These are phyloP conservation scores for Sturnus vulgaris DNA, from an alignment of 2,113 vertebrate species.

Conservation along the genomic window DNA sequence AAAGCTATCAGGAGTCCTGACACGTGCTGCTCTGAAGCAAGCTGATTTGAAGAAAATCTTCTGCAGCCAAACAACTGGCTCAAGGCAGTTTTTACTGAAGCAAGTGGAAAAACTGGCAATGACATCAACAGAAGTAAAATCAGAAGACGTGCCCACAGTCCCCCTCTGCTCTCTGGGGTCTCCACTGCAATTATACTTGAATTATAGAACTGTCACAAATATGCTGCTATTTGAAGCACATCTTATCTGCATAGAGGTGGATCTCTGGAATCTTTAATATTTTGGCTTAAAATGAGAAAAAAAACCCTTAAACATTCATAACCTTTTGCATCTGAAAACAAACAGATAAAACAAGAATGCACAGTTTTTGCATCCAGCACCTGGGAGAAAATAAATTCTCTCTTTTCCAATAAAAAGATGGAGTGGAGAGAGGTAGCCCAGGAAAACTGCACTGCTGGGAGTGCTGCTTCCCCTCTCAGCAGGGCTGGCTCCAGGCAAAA, in stretches of 20 bases:
- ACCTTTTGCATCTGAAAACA: neutral
- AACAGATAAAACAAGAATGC: neutral
- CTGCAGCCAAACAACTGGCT: neutral
- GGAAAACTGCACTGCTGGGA: neutral
- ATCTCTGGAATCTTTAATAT: neutral
- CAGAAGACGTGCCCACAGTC: neutral
- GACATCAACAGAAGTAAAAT: neutral
- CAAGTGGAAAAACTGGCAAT: neutral
- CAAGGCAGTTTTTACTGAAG: neutral
- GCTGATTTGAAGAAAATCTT: neutral
- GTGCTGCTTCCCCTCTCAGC: fast-evolving
- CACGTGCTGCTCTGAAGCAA: neutral
- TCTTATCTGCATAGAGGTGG: neutral
- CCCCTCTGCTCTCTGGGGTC: neutral
- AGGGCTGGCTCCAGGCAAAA: neutral
- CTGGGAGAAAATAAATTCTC: neutral
- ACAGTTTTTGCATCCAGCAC: neutral
- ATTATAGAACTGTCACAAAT: neutral
- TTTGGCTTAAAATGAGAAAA: neutral
- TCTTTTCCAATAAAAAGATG: neutral
- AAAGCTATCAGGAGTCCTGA: constrained; percentile 18
- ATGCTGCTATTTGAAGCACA: neutral
- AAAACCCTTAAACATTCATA: neutral
- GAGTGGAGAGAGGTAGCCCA: neutral
- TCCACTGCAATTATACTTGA: neutral